These are phyloP conservation scores for Crepidodera aurea DNA, from an alignment of 2,888 invertebrate species.

Conservation along the genomic window DNA sequence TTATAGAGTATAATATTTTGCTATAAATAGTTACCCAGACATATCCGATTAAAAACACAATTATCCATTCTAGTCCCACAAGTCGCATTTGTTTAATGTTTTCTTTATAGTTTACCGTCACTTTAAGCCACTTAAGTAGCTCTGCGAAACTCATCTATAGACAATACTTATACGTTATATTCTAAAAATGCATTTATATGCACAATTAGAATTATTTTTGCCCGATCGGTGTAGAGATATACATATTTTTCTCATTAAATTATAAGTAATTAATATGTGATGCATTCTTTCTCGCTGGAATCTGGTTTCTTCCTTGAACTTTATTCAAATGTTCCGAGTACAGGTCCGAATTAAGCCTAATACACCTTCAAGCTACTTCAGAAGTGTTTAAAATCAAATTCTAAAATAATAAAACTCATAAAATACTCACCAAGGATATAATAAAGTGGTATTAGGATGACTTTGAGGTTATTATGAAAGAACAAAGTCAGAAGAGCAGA, in stretches of 20 bases:
- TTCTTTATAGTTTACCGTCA: background rate
- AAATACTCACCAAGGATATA: background rate
- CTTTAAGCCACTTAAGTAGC: background rate
- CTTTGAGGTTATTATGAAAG: too few relatives aligned
- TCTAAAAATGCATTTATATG: slow-evolving; percentile 25
- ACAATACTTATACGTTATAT: background rate
- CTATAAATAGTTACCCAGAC: background rate
- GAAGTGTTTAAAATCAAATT: background rate
- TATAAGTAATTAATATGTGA: slow-evolving; percentile 38
- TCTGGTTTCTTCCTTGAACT: slow-evolving; percentile 41
- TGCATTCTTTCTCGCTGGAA: slow-evolving; percentile 38
- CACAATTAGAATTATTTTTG: slow-evolving; percentile 35
- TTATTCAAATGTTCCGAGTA: slow-evolving; percentile 33
- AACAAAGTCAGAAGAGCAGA: too few relatives aligned
- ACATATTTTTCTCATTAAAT: slow-evolving; percentile 35
- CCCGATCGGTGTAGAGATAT: slow-evolving; percentile 26
- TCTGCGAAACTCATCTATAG: background rate
- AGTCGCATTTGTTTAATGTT: background rate
- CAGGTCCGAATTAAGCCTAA: slow-evolving; percentile 5
- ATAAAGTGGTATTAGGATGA: too few relatives aligned
- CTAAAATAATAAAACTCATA: background rate
- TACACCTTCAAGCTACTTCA: background rate
- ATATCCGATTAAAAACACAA: background rate
- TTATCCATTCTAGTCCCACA: background rate
- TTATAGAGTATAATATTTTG: too few relatives aligned